phyloP scores from a whole-genome alignment of 2,888 invertebrate genomes.

The Anoplius nigerrimus region DNA sequence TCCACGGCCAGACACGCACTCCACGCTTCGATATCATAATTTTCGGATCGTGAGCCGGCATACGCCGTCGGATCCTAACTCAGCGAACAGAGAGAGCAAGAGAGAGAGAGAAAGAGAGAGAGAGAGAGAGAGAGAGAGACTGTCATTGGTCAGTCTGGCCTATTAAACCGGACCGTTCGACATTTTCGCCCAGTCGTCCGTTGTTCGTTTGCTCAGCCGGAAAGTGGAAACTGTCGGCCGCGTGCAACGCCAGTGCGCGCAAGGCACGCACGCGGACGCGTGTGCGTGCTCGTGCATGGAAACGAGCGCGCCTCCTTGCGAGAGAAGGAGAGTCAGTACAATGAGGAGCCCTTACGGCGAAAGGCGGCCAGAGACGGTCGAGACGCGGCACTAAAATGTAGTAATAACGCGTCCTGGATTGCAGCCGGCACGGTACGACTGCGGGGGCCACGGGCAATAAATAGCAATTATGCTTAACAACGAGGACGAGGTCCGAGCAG shows the following conservation, averaged over 20 bases:
- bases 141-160: slow-evolving; percentile 22
- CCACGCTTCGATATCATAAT: slow-evolving; percentile 22
- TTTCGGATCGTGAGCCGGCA: slow-evolving; percentile 24
- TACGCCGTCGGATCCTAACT: no score
- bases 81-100: no score
- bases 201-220: slow-evolving; percentile 2
- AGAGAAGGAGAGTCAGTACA: slow-evolving; percentile 4
- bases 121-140: slow-evolving; percentile 21
- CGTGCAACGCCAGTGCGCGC: slow-evolving; percentile 15
- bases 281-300: no score
- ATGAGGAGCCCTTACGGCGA: slow-evolving; percentile 27
- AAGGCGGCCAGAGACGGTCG: slow-evolving; percentile 36
- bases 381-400: slow-evolving; percentile 37
- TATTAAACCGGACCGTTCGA: no score
- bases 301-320: no score
- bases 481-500: slow-evolving; percentile 34
- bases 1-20: no score
- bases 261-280: background rate
- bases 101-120: no score
- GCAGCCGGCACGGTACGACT: slow-evolving; percentile 37
- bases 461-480: slow-evolving; percentile 60
- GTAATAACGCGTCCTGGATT: slow-evolving; percentile 44
- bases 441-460: slow-evolving; percentile 54
- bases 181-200: background rate
- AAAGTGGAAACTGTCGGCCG: background rate